Evolutionary conservation across 2,113 vertebrate genomes (phyloP).

Genomic region (Pedionomus torquatus): DNA sequence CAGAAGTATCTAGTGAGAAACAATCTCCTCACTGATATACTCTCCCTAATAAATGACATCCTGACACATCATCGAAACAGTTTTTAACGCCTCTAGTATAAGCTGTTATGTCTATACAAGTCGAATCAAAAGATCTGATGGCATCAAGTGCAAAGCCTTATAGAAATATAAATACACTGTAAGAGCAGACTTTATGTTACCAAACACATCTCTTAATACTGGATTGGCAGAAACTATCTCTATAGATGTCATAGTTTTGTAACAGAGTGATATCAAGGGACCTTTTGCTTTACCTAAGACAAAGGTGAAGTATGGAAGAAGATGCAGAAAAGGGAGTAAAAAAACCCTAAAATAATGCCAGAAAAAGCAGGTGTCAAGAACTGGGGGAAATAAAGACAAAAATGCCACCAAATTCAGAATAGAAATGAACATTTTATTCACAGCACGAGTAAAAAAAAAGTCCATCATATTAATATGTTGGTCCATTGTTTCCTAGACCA

Average conservation of each 20-base stretch:
- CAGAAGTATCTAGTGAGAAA: background rate
- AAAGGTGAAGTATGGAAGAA: background rate
- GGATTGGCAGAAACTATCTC: background rate
- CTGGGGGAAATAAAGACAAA: background rate
- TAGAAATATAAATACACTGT: background rate
- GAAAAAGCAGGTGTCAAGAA: background rate
- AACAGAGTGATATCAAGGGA: background rate
- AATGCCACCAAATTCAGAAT: background rate
- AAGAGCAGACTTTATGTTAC: background rate
- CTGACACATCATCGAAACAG: rapidly evolving
- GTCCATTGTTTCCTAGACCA: background rate
- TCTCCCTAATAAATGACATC: background rate
- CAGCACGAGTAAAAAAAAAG: background rate
- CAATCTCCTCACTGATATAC: background rate
- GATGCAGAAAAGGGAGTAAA: background rate
- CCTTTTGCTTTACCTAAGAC: background rate
- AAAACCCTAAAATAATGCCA: background rate
- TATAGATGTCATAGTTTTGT: background rate
- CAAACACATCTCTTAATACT: background rate
- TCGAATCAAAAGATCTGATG: background rate
- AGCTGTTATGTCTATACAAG: background rate
- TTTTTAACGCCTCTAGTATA: background rate
- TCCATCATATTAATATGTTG: background rate
- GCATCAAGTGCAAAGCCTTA: background rate
- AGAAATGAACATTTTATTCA: background rate